Percentiles rank a stretch among this genome's conserved stretches.
Evolutionary conservation across 1,140 invertebrate species (phyloP).

Genomic region (Mactra quadrangularis): DNA sequence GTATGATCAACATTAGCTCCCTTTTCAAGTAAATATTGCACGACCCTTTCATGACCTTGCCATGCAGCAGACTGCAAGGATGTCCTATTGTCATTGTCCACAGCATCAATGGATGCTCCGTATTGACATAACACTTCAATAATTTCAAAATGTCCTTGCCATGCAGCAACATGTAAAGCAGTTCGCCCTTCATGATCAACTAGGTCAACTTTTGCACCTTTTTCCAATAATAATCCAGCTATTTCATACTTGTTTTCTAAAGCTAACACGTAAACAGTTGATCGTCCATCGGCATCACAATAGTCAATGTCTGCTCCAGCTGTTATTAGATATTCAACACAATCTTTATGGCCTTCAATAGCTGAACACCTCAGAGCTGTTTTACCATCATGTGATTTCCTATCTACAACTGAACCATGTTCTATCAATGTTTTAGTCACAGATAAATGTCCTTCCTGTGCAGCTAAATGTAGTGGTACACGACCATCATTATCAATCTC

Average conservation of each 20-base stretch:
- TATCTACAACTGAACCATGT: slow-evolving; percentile 87
- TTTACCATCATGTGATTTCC: slow-evolving; percentile 95
- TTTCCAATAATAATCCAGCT: slow-evolving; percentile 89
- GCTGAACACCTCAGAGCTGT: slow-evolving; percentile 93
- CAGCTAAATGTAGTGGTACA: slow-evolving; percentile 80
- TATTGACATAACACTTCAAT: slow-evolving; percentile 92
- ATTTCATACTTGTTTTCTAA: slow-evolving; percentile 94
- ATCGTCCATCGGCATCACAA: slow-evolving; percentile 95
- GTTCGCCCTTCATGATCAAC: slow-evolving; percentile 96
- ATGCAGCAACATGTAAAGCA: slow-evolving; percentile 95
- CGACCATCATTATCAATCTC: slow-evolving; percentile 93
- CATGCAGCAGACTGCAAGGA: slow-evolving; percentile 97
- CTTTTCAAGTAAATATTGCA: slow-evolving; percentile 88
- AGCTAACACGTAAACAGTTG: slow-evolving; percentile 95
- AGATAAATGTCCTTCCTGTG: slow-evolving; percentile 81
- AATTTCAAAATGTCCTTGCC: slow-evolving; percentile 97
- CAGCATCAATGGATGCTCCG: slow-evolving; percentile 92
- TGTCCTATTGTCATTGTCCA: slow-evolving; percentile 94
- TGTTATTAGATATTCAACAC: slow-evolving; percentile 83
- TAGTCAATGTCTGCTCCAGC: slow-evolving; percentile 94
- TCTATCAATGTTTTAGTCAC: slow-evolving; percentile 78
- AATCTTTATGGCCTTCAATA: slow-evolving; percentile 92
- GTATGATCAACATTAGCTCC: slow-evolving; percentile 93
- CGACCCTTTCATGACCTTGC: slow-evolving; percentile 95
- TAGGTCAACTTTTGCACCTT: slow-evolving; percentile 90